A percentile compares a stretch with the other conserved stretches of the same genome.
phyloP scores from a whole-genome alignment of 2,888 invertebrate species.

The Campoplex nolae region DNA sequence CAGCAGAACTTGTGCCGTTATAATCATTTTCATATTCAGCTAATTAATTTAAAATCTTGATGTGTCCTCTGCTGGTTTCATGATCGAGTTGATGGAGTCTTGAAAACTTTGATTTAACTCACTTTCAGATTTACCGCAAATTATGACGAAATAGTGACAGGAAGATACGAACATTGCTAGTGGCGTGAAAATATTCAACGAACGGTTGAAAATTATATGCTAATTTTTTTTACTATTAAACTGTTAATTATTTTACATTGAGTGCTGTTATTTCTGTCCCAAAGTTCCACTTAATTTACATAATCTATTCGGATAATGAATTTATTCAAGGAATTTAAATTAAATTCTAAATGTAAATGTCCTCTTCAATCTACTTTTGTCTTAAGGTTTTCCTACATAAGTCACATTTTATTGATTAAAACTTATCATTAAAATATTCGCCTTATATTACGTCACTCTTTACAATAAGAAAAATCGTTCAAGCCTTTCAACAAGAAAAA shows the following conservation, averaged over 20 bases:
- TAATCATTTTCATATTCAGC: constrained; percentile 52
- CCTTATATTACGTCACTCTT: not conserved
- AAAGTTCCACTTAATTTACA: not conserved
- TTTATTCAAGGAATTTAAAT: not conserved
- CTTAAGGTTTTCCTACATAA: not conserved
- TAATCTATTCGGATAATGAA: not conserved
- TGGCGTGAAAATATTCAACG: constrained; percentile 12
- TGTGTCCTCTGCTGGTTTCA: not conserved
- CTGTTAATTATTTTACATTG: not conserved
- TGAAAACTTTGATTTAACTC: constrained; percentile 53
- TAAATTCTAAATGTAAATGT: too few relatives aligned
- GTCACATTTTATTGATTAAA: not conserved
- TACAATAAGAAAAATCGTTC: not conserved
- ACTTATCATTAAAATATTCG: not conserved
- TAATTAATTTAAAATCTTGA: constrained; percentile 49
- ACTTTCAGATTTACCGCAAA: not conserved
- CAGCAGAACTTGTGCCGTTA: not conserved
- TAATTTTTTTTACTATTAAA: constrained; percentile 18
- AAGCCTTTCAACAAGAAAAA: not conserved
- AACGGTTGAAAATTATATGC: constrained; percentile 47
- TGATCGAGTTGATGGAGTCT: constrained; percentile 34
- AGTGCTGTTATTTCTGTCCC: not conserved
- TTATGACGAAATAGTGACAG: constrained; percentile 13
- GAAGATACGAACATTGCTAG: constrained; percentile 12
- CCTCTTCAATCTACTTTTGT: not conserved